Evolutionary conservation across 2,113 vertebrate genomes (phyloP).

Genomic region (Dissostichus mawsoni): DNA sequence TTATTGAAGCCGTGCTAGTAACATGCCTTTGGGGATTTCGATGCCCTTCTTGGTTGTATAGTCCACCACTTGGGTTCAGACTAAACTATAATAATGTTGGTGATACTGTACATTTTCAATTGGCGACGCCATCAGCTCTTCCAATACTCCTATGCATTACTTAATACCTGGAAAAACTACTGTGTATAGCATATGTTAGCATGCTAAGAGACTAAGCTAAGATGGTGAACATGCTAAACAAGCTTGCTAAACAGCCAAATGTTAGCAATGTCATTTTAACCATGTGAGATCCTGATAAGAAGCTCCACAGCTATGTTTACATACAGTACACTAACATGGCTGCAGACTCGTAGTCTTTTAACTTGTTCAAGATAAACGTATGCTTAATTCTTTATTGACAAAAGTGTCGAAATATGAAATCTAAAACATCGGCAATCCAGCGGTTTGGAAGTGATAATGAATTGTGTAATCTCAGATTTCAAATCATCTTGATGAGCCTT

Average conservation of each 20-base stretch:
- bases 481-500: conserved; percentile 7
- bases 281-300: not conserved
- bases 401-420: not conserved
- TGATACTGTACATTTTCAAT: not conserved
- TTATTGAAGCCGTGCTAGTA: not conserved
- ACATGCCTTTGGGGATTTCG: not conserved
- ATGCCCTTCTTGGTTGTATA: not conserved
- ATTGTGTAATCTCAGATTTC: not conserved
- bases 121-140: not conserved
- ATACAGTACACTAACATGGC: not conserved
- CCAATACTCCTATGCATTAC: not conserved
- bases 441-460: not conserved
- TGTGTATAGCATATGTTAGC: not conserved
- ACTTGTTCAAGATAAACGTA: not conserved
- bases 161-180: not conserved
- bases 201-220: not conserved
- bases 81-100: not conserved
- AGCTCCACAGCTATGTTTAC: not conserved
- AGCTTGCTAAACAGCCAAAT: not conserved
- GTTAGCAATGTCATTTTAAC: not conserved
- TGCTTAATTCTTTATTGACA: not conserved
- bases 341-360: not conserved
- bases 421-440: not conserved
- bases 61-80: not conserved
- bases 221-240: not conserved